These are phyloP conservation scores for Gymnoscopelus braueri DNA, from an alignment of 2,797 vertebrate genomes.

Conservation along the genomic window DNA sequence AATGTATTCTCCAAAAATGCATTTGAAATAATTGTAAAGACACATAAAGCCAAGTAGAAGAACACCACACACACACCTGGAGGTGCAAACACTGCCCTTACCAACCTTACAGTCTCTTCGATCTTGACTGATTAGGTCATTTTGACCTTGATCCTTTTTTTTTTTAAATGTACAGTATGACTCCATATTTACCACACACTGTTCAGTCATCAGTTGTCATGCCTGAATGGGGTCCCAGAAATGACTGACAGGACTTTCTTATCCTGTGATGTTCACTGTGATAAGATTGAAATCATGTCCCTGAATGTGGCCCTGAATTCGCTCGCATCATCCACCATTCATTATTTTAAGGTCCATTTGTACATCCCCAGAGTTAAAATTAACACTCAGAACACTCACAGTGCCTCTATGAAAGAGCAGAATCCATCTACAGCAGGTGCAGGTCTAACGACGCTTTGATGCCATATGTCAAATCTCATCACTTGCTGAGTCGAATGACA, in stretches of 20 bases:
- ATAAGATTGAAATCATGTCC: slow-evolving; percentile 1
- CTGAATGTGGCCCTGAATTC: not conserved
- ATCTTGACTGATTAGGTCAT: too few relatives aligned
- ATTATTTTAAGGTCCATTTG: too few relatives aligned
- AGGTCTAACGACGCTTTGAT: slow-evolving; percentile 95
- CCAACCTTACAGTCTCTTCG: too few relatives aligned
- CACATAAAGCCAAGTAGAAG: too few relatives aligned
- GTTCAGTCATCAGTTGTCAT: too few relatives aligned
- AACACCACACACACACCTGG: too few relatives aligned
- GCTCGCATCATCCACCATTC: not conserved
- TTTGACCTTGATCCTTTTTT: too few relatives aligned
- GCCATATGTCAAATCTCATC: slow-evolving; percentile 97
- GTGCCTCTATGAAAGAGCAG: slow-evolving; percentile 83
- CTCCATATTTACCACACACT: too few relatives aligned
- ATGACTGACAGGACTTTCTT: not conserved
- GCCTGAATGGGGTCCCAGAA: not conserved
- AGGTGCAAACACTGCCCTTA: too few relatives aligned
- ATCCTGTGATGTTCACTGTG: not conserved
- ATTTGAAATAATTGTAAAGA: too few relatives aligned
- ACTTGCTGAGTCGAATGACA: slow-evolving; percentile 95
- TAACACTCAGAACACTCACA: slow-evolving; percentile 47
- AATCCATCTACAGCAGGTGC: slow-evolving; percentile 88
- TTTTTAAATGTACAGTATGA: too few relatives aligned
- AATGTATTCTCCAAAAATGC: not conserved
- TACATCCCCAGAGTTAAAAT: too few relatives aligned